These are phyloP conservation scores for Apostichopus parvimensis DNA, from an alignment of 35 echinoderm and acorn worm species.

Conservation along the genomic window DNA sequence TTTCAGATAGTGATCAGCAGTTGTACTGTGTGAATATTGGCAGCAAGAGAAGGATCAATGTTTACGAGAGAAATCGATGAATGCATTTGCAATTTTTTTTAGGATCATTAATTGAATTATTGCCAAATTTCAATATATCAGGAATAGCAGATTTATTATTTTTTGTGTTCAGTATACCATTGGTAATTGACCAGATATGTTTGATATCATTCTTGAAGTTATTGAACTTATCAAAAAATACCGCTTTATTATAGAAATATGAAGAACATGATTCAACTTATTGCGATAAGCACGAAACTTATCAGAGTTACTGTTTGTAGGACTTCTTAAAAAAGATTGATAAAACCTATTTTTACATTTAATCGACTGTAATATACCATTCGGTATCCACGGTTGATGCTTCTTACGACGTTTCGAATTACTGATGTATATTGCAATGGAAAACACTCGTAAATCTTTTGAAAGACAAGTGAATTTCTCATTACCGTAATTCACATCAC, in stretches of 20 bases:
- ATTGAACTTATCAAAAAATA: slow-evolving; percentile 15
- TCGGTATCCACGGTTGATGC: not conserved
- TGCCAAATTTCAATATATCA: no score
- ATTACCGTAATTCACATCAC: slow-evolving; percentile 20
- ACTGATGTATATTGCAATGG: no score
- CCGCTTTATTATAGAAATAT: not conserved
- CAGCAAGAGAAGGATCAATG: no score
- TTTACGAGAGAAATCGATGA: no score
- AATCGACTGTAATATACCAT: slow-evolving; percentile 28
- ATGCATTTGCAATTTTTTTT: no score
- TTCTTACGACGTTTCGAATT: not conserved
- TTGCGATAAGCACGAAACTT: not conserved
- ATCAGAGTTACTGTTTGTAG: not conserved
- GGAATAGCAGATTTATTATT: no score
- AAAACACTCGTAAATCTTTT: not conserved
- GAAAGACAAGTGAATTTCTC: not conserved
- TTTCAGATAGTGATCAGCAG: no score
- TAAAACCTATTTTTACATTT: not conserved
- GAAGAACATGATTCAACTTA: slow-evolving; percentile 31
- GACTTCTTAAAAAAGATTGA: not conserved
- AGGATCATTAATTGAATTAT: no score
- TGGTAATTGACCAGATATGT: not conserved
- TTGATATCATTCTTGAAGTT: slow-evolving; percentile 7
- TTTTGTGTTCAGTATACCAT: not conserved
- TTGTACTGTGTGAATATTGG: no score